Conservation (phyloP, 2,797 vertebrate species). For the Parotocinclus haroldoi region DNA sequence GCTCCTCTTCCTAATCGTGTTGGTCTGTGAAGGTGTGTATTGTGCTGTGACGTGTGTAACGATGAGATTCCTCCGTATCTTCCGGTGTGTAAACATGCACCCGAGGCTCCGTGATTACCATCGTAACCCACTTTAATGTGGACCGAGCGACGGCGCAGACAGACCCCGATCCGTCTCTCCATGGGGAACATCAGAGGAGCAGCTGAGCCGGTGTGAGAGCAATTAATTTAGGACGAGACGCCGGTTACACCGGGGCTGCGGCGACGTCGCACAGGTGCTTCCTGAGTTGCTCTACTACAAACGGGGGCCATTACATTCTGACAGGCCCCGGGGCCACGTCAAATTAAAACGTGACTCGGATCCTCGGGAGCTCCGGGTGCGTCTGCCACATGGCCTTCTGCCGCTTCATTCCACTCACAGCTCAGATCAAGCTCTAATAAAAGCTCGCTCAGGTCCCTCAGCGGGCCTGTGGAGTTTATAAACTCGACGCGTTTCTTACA, state of each 20-base stretch:
- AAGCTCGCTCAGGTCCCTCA: constrained; percentile 12
- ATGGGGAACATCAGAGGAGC: constrained; percentile 15
- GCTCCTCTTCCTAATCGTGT: too few relatives aligned
- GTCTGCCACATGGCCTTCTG: constrained; percentile 7
- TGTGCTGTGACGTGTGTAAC: too few relatives aligned
- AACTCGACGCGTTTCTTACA: neutral
- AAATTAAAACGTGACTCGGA: constrained; percentile 46
- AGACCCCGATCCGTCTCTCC: constrained; percentile 8
- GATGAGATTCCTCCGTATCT: too few relatives aligned
- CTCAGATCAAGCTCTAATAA: constrained; percentile 21
- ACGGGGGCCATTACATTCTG: constrained; percentile 38
- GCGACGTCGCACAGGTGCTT: constrained; percentile 12
- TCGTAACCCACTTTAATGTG: constrained; percentile 3
- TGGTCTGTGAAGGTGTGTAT: too few relatives aligned
- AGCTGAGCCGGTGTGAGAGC: constrained; percentile 10
- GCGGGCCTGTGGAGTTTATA: neutral
- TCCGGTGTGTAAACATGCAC: neutral
- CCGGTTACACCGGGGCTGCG: constrained; percentile 28
- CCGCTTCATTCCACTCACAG: constrained; percentile 10
- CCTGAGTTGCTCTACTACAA: constrained; percentile 37
- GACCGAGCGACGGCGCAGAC: constrained; percentile 3
- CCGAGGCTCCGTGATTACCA: constrained; percentile 10
- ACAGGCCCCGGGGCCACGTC: constrained; percentile 31
- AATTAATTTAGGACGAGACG: constrained; percentile 32
- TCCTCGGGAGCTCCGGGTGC: constrained; percentile 19